Evolutionary conservation across 2,888 invertebrate species (phyloP), one percentile per base, ranked within the genome.

Genomic region (Scaptomyza reducta): DNA sequence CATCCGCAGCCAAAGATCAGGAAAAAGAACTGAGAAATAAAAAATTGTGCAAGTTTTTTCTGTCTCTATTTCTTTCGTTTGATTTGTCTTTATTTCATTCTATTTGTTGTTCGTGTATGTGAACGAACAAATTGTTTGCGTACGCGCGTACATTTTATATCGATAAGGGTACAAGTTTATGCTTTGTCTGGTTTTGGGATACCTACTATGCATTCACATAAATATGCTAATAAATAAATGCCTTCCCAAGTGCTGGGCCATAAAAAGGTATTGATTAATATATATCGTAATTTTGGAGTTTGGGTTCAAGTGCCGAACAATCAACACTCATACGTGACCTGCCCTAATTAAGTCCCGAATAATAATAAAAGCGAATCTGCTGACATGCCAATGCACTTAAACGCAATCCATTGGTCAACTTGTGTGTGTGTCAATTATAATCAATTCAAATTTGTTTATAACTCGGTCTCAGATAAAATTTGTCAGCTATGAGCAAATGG

Each of bases 61-160:
- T 13, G 2, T 7, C n/a, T n/a, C 13, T n/a, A 38, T 18, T 56
- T 27, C 7, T n/a, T 11, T 18, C 7, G 7, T 58, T 47, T 47
- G 29, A 14, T 67, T 67, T 53, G 13, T 25, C 47, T 38, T 41
- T 25, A 16, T 14, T 63, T 53, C 41, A 44, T 41, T 46, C 25
- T 42, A 31, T 16, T 44, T 55, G 50, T 14, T 29, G n/a, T 40
- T 58, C 49, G 33, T 49, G 35, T 41, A 35, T 41, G 50, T 11
- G 16, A 11, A 29, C 22, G n/a, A 47, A 49, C 57, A 68, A 71
- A 71, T 57, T 82, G 84, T 84, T 82, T 84, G 77, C 70, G 59
- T 75, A 77, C 84, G 82, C 87, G 82, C 75, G 73, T 77, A 70
- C 75, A 77, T 70, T 75, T 75, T 84, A 67, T 75, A 83, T 68